Base-by-base conservation (phyloP, 2,113 vertebrate species). In the Lutjanus erythropterus region DNA sequence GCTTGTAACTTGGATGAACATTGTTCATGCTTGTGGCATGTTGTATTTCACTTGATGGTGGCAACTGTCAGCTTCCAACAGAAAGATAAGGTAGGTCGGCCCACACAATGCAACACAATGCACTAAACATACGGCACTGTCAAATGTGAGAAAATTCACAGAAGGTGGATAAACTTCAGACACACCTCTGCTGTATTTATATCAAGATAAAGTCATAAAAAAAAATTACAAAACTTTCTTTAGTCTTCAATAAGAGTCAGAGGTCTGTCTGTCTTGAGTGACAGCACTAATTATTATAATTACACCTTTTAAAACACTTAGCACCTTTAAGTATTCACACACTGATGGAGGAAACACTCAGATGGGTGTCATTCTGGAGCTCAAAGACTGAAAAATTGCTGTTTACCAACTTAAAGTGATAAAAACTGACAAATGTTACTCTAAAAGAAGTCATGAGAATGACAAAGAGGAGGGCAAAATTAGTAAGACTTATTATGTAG, bases 331-430 rank as follows among this genome's bases (percentile, higher is more conserved):
- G 33, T 27, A 18, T 56, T 29, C 39, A 33, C 31, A 62, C 21
- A 6, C 25, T 3, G 3, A 39, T 25, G 75, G n/a, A 33, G 29
- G 46, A 7, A 56, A 50, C n/a, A 49, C 25, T 92, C 90, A 94
- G 93, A 95, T 29, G 37, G 9, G n/a, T 19, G 25, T 14, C 94
- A 95, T 95, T 94, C 50, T 67, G 95, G 94, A 96, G 95, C 95
- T 95, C 95, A 95, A 92, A 94, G 85, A 93, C 33, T 6, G 91
- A 95, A 96, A 95, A 95, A 94, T 91, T 93, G 93, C 92, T 95
- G 94, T 95, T 96, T 96, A 97, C 90, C 59, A 89, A 94, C 95
- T 96, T 9, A 31, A 31, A 75, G 31, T 2, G 4, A 67, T 18
- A n/a, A 25, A 49, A 61, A 52, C n/a, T 1, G 14, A 55, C 0